Evolutionary conservation across 1,140 invertebrate genomes (phyloP).

Genomic region (Armadillidium nasatum): DNA sequence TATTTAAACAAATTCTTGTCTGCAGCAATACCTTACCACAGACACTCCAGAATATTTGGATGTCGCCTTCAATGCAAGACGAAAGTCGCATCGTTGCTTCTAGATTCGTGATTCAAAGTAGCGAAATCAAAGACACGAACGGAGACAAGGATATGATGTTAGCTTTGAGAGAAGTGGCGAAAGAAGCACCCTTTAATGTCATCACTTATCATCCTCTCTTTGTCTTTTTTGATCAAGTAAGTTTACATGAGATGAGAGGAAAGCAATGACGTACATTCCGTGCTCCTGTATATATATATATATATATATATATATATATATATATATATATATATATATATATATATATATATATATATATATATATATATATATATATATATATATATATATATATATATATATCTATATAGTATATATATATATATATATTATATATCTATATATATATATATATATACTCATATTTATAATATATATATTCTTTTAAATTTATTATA

Average conservation of each 20-base stretch:
- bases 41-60: constrained; percentile 52
- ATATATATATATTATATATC: too few species aligned
- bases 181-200: constrained; percentile 71
- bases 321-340: constrained; percentile 18
- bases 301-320: background rate
- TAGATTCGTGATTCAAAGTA: constrained; percentile 79
- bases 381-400: constrained; percentile 21
- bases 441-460: too few species aligned
- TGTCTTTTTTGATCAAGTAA: constrained; percentile 85
- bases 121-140: constrained; percentile 82
- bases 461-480: too few species aligned
- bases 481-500: too few species aligned
- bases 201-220: constrained; percentile 93
- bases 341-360: constrained; percentile 24
- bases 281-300: background rate
- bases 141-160: constrained; percentile 87
- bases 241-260: background rate
- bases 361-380: constrained; percentile 20
- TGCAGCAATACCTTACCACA: too few species aligned
- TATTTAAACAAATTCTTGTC: too few species aligned
- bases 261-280: background rate
- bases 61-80: constrained; percentile 73
- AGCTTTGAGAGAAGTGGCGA: constrained; percentile 69
- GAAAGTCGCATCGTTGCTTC: constrained; percentile 71
- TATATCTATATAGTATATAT: too few species aligned